phyloP scores from a whole-genome alignment of 2,113 vertebrate species.

The Malurus melanocephalus region DNA sequence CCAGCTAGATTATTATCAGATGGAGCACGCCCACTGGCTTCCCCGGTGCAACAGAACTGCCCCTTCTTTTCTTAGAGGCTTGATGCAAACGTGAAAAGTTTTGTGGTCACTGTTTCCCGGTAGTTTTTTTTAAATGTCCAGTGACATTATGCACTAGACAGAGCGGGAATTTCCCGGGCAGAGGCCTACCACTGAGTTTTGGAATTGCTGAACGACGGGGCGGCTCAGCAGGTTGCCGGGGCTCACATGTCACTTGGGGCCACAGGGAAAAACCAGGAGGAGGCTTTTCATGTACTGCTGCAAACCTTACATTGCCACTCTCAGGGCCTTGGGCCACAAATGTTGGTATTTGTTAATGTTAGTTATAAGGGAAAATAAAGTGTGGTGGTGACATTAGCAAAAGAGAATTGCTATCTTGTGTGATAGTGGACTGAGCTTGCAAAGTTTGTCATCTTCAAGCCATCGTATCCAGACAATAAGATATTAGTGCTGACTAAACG shows the following conservation, averaged over 20 bases:
- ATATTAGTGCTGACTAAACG: neutral
- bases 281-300: neutral
- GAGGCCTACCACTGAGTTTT: neutral
- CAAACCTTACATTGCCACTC: neutral
- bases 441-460: neutral
- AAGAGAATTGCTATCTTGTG: neutral
- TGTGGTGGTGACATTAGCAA: neutral
- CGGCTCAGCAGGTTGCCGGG: slow-evolving; percentile 14
- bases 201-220: slow-evolving; percentile 1
- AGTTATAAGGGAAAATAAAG: neutral
- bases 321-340: neutral
- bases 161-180: neutral
- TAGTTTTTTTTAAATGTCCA: neutral
- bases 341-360: neutral
- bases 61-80: neutral
- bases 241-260: neutral
- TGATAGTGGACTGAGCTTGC: neutral
- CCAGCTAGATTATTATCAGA: neutral
- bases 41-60: neutral
- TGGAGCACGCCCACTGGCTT: neutral
- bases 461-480: neutral
- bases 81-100: neutral
- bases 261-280: neutral
- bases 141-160: neutral
- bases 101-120: neutral